Base-by-base conservation (phyloP, 2,888 invertebrate genomes). In the Tachina fera region DNA sequence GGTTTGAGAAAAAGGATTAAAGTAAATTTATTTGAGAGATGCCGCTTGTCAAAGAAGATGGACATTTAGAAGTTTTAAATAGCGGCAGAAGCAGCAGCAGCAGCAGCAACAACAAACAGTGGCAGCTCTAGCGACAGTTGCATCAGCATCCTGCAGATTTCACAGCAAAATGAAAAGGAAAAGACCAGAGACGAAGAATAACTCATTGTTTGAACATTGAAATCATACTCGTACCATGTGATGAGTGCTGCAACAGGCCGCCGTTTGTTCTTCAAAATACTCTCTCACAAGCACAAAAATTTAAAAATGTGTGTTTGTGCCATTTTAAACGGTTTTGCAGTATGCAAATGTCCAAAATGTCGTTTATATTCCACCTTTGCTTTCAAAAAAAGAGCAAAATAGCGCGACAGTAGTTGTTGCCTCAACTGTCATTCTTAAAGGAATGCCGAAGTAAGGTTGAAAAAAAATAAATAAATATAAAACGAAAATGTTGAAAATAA, bases 11-110 rank as follows among this genome's bases (percentile, higher is more conserved):
- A 83, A 85, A 82, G 78, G 85, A 41, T 83, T 86, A 83, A 80
- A 83, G 76, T 68, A 45, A 84, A 80, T 83, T 86, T 80, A 80
- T 83, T 86, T 86, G 83, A 80, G 83, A 83, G 86, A 86, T 86
- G 83, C 86, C 86, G 86, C 86, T 63, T 86, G 86, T 86, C 86
- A 86, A 76, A 76, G 67, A 83, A 86, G 86, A 86, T 86, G 86
- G 86, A 86, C 86, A 86, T 77, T 86, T 86, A 72, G 76, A 86
- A 86, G 79, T 76, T 83, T 86, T 86, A 79, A 83, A 86, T 86
- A 83, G 86, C 76, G 72, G 76, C 83, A 67, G 16, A 60, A 77
- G 49, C 49, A 65, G n/a, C 60, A 74, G 51, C 49, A 41, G 16
- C 53, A 60, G 11, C 58, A 61, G 9, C 16, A 63, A 14, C 68